Conservation (phyloP, 2,797 vertebrate genomes). For the Eupleurogrammus muticus region DNA sequence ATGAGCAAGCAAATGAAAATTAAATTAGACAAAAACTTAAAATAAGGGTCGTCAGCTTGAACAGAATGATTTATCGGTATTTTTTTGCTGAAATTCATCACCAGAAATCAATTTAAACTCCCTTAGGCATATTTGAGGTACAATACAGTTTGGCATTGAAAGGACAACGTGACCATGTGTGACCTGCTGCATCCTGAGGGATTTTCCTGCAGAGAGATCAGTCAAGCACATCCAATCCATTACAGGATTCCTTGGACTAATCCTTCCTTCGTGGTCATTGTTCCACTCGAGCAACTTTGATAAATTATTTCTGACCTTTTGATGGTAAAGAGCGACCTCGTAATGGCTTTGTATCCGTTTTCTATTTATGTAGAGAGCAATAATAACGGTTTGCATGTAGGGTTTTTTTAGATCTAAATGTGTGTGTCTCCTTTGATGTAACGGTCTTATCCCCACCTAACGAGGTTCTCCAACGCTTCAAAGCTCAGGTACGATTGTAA, state of each 20-base stretch:
- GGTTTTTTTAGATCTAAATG: not conserved
- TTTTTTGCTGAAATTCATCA: conserved; percentile 24
- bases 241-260: conserved; percentile 73
- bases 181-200: conserved; percentile 60
- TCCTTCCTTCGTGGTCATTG: conserved; percentile 67
- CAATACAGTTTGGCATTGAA: conserved; percentile 37
- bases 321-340: conserved; percentile 31
- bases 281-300: conserved; percentile 70
- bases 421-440: not conserved
- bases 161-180: conserved; percentile 55
- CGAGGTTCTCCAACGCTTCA: not conserved
- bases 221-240: conserved; percentile 76
- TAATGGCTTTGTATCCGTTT: conserved; percentile 16
- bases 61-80: not conserved
- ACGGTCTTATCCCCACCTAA: no score
- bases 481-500: not conserved
- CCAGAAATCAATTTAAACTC: conserved; percentile 29
- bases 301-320: conserved; percentile 65
- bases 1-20: not conserved
- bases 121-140: conserved; percentile 29
- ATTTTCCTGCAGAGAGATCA: conserved; percentile 66
- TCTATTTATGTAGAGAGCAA: conserved; percentile 3
- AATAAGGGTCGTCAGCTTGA: not conserved
- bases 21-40: not conserved
- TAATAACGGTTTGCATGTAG: not conserved